Evolutionary conservation across 2,113 vertebrate species (phyloP).

Genomic region (Chaetodon auriga): DNA sequence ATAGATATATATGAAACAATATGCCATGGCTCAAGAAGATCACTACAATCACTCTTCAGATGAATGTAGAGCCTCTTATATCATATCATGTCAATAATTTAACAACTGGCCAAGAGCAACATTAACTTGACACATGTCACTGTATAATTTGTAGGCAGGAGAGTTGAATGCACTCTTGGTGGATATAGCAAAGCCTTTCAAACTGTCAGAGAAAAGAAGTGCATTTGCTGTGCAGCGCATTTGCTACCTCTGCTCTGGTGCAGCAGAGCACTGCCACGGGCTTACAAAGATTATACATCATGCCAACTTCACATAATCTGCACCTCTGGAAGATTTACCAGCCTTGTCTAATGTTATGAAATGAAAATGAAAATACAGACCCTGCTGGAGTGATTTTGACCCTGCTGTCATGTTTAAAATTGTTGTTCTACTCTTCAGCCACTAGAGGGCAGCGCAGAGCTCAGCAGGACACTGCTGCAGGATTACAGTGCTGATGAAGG

Average conservation of each 20-base stretch:
- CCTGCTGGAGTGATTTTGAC: neutral
- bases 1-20: no score
- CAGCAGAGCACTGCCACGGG: neutral
- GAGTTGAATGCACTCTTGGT: neutral
- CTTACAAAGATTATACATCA: neutral
- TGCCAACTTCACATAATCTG: neutral
- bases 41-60: neutral
- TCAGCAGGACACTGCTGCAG: constrained; percentile 65
- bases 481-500: constrained; percentile 21
- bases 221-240: constrained; percentile 1
- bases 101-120: neutral
- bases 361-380: neutral
- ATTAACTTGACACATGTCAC: neutral
- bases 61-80: neutral
- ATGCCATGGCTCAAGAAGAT: neutral
- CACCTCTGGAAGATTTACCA: neutral
- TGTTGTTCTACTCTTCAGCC: constrained; percentile 53
- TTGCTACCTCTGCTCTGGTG: neutral
- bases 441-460: constrained; percentile 83
- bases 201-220: neutral
- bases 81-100: neutral
- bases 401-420: neutral
- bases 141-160: neutral
- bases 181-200: neutral
- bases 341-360: neutral